Base-by-base conservation (phyloP, 2,113 vertebrate genomes). In the Nipponia nippon region DNA sequence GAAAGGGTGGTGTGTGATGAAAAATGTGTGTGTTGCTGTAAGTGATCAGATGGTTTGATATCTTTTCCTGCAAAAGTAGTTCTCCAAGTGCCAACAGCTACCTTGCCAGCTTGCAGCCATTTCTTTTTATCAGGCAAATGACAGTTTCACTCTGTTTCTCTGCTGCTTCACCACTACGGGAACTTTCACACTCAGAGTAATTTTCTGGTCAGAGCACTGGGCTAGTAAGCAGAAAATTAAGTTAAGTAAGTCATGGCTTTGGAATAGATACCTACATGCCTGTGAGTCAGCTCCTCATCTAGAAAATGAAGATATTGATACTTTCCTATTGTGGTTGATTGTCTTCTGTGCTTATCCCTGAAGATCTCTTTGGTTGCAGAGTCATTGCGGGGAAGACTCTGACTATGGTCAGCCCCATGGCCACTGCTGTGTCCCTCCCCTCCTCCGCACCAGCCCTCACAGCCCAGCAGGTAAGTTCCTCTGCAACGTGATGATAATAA, bases 221-320 rank as follows among this genome's bases (percentile, higher is more conserved):
- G 32, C 47, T 92, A 71, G 49, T 83, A 95, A 69, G 65, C 16
- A 93, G 85, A 92, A 95, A 90, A 90, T 90, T 61, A 87, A 66
- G 79, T 94, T 73, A 79, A 87, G 32, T 73, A 79, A 87, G 32
- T 42, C 9, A 7, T 92, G 78, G 82, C 59, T 95, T 93, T 85
- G 73, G 59, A 88, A 85, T 79, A 95, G 73, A 78, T 46, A 84
- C 9, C 9, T 29, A 38, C 49, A 21, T 56, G 21, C 30, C 46
- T n/a, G 23, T 73, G 25, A 66, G n/a, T 30, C 84, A 91, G 46
- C 10, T 94, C 32, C 34, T 19, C 50, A 32, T 25, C 42, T 63
- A 67, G 61, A 82, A 94, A 65, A 87, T 36, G 2, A 84, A 58
- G 4, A 27, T 66, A 62, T 32, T 17, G 8, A n/a, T 84, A 38